phyloP scores from a whole-genome alignment of 2,797 vertebrate genomes.

The Oryzias sinensis region DNA sequence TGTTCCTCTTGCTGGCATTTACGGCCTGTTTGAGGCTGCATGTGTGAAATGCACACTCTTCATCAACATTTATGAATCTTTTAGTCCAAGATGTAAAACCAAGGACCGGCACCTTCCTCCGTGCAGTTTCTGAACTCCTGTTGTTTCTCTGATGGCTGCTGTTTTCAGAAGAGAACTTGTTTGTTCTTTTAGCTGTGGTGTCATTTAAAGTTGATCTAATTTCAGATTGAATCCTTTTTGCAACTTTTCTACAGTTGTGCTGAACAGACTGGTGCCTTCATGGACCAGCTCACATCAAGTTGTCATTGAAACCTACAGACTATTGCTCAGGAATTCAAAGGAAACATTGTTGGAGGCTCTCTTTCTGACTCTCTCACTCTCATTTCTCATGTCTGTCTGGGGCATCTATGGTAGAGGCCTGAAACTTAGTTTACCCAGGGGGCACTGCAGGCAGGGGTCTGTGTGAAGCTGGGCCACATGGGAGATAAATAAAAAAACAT shows the following conservation, averaged over 20 bases:
- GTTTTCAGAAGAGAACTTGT: too few relatives aligned
- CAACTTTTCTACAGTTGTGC: slow-evolving; percentile 17
- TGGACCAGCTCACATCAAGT: slow-evolving; percentile 73
- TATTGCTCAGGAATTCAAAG: slow-evolving; percentile 71
- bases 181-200: too few relatives aligned
- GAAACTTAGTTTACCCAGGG: too few relatives aligned
- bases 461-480: too few relatives aligned
- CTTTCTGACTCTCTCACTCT: slow-evolving; percentile 47
- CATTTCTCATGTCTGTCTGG: slow-evolving; percentile 46
- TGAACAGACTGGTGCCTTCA: slow-evolving; percentile 64
- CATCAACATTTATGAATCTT: neutral
- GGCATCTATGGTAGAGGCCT: slow-evolving; percentile 11
- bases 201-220: neutral
- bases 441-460: too few relatives aligned
- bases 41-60: neutral
- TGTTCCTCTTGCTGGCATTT: slow-evolving; percentile 21
- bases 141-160: too few relatives aligned
- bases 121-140: too few relatives aligned
- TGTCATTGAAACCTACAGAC: slow-evolving; percentile 76
- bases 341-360: slow-evolving; percentile 65
- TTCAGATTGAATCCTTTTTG: slow-evolving; percentile 8
- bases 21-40: slow-evolving; percentile 14
- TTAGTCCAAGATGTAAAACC: too few relatives aligned
- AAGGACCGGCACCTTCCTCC: too few relatives aligned
- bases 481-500: too few relatives aligned